These are phyloP conservation scores for Anarrhichthys ocellatus DNA, from an alignment of 2,113 vertebrate genomes.

Conservation along the genomic window DNA sequence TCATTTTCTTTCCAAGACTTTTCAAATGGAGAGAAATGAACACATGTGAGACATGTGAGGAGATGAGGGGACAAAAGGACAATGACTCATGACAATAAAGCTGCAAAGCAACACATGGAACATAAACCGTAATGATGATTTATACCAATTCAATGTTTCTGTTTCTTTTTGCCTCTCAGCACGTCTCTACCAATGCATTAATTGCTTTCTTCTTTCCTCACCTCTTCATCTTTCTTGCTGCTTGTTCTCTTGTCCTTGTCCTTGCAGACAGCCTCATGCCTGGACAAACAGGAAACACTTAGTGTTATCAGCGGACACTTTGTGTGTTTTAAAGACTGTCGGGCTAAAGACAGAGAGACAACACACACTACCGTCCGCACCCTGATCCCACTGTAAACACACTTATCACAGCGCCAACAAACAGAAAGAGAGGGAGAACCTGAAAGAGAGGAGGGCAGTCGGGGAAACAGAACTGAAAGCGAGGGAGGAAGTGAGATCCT, in stretches of 20 bases:
- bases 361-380: conserved; percentile 55
- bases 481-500: conserved; percentile 43
- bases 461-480: conserved; percentile 31
- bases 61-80: background rate
- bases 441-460: background rate
- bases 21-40: conserved; percentile 3
- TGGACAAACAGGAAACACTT: conserved; percentile 77
- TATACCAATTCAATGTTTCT: background rate
- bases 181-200: background rate
- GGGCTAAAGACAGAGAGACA: conserved; percentile 52
- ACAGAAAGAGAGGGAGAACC: conserved; percentile 9
- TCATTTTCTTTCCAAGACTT: conserved; percentile 3
- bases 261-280: conserved; percentile 16
- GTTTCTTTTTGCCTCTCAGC: conserved; percentile 13
- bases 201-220: conserved; percentile 1
- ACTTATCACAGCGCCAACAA: conserved; percentile 38
- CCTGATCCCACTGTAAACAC: conserved; percentile 72
- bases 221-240: conserved; percentile 12
- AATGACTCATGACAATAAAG: conserved; percentile 1
- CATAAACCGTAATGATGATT: background rate
- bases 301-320: conserved; percentile 69
- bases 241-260: conserved; percentile 33
- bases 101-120: background rate
- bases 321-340: conserved; percentile 68
- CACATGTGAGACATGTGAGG: background rate